phyloP scores from a whole-genome alignment of 1,140 invertebrate genomes.

The Radopholus similis region DNA sequence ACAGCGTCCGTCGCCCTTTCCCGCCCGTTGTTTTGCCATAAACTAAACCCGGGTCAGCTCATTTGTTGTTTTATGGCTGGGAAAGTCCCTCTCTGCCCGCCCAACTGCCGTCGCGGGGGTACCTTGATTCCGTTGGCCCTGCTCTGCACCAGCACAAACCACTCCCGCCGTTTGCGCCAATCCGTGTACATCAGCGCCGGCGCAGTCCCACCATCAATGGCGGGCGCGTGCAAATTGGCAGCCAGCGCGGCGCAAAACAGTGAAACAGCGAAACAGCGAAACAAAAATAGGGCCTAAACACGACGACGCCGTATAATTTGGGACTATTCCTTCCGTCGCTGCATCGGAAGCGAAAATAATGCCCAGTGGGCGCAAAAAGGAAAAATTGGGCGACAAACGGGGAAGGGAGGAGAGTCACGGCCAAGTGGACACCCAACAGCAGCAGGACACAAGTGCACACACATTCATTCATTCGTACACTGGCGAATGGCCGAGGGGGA shows the following conservation, averaged over 20 bases:
- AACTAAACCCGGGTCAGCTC: background rate
- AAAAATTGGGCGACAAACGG: too few species aligned
- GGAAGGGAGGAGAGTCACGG: too few species aligned
- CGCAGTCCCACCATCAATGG: background rate
- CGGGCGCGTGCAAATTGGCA: background rate
- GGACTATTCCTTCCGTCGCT: too few species aligned
- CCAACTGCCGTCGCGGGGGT: background rate
- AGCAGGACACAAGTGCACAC: too few species aligned
- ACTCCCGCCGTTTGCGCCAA: background rate
- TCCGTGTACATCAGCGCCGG: background rate
- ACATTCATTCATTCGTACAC: too few species aligned
- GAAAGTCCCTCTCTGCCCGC: background rate
- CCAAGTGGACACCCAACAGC: too few species aligned
- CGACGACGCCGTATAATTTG: too few species aligned
- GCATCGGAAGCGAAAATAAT: too few species aligned
- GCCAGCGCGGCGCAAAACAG: background rate
- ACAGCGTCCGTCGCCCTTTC: background rate
- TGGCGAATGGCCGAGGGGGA: too few species aligned
- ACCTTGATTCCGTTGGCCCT: slow-evolving; percentile 10
- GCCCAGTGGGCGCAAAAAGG: too few species aligned
- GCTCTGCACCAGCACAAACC: slow-evolving; percentile 16
- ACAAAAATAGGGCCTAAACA: too few species aligned
- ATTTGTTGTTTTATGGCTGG: background rate
- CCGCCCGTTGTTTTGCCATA: background rate
- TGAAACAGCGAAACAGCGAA: too few species aligned